A percentile compares a stretch with the other conserved stretches of the same genome.
Conservation (phyloP, 2,888 invertebrate species). For the Drosophila multiciliata region DNA sequence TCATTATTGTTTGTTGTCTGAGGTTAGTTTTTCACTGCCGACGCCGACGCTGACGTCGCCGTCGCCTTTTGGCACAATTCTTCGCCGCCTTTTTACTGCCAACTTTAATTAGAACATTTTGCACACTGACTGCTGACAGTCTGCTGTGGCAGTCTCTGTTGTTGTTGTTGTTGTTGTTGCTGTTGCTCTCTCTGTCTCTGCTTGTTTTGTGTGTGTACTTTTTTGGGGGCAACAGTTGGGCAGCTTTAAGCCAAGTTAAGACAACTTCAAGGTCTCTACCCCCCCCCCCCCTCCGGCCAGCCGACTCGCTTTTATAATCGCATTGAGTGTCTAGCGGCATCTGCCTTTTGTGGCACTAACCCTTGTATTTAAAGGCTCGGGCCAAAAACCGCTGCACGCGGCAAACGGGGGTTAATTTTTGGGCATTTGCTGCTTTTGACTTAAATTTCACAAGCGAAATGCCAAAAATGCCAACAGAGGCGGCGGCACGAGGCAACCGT, state of each 20-base stretch:
- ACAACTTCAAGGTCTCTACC: conserved; percentile 38
- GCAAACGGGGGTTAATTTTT: conserved; percentile 49
- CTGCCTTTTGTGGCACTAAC: conserved; percentile 36
- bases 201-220: conserved; percentile 8
- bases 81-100: conserved; percentile 71
- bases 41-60: conserved; percentile 30
- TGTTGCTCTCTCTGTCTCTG: background rate
- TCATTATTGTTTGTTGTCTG: conserved; percentile 79
- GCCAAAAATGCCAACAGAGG: conserved; percentile 37
- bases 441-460: conserved; percentile 33
- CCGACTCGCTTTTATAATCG: conserved; percentile 38
- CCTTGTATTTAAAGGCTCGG: conserved; percentile 28
- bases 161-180: background rate
- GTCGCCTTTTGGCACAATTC: conserved; percentile 73
- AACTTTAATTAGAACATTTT: conserved; percentile 78
- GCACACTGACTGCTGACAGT: conserved; percentile 56
- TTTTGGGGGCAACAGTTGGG: conserved; percentile 68
- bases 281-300: too few species aligned
- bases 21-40: conserved; percentile 80
- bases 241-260: conserved; percentile 66
- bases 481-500: conserved; percentile 33
- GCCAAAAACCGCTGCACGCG: conserved; percentile 40
- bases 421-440: conserved; percentile 20
- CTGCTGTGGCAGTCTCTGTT: conserved; percentile 28
- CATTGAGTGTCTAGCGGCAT: conserved; percentile 59